Percentiles rank a stretch among this genome's conserved stretches.
Conservation (phyloP, 2,797 vertebrate species). For the Numenius phaeopus region DNA sequence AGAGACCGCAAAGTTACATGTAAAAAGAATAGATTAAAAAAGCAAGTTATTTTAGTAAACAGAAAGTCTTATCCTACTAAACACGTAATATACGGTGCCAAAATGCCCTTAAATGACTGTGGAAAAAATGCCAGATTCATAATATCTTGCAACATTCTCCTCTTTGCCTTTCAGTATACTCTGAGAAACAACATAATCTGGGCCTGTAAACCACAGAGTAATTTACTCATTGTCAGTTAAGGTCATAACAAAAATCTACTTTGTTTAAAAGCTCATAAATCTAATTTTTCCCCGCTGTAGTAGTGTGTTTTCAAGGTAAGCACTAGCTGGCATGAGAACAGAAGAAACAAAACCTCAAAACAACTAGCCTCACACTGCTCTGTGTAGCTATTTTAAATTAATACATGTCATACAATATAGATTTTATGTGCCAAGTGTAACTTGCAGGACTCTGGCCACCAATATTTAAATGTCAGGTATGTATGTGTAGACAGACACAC, state of each 20-base stretch:
- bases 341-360: not conserved
- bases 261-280: slow-evolving; percentile 35
- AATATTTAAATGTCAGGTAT: not conserved
- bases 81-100: not conserved
- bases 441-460: not conserved
- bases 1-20: slow-evolving; percentile 1
- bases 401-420: not conserved
- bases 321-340: not conserved
- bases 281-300: not conserved
- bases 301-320: not conserved
- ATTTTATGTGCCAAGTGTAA: not conserved
- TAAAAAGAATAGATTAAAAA: slow-evolving; percentile 29
- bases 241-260: slow-evolving; percentile 56
- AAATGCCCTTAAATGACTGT: slow-evolving; percentile 22
- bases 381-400: not conserved
- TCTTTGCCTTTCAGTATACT: not conserved
- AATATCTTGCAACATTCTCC: not conserved
- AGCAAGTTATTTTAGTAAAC: not conserved
- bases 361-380: not conserved
- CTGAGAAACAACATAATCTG: not conserved
- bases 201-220: slow-evolving; percentile 13
- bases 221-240: slow-evolving; percentile 53
- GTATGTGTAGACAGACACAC: fast-evolving
- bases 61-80: slow-evolving; percentile 38
- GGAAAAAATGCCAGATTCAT: not conserved